Evolutionary conservation across 2,797 vertebrate species (phyloP).

Genomic region (Spatula clypeata): DNA sequence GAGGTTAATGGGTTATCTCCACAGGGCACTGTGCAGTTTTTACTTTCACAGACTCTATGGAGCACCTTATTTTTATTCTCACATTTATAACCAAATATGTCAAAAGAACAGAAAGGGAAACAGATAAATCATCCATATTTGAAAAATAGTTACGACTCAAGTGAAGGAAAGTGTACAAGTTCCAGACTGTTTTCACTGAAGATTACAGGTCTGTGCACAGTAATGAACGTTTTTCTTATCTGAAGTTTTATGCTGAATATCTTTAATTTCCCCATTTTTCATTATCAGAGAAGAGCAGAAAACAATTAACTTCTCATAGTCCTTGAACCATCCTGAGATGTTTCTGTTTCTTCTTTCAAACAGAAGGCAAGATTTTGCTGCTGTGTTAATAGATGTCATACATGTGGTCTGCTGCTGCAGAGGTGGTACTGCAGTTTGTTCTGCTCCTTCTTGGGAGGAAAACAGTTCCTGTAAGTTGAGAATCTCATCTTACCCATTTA

Average conservation of each 20-base stretch:
- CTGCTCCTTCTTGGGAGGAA: background rate
- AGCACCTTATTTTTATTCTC: background rate
- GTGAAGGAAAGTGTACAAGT: background rate
- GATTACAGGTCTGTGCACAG: background rate
- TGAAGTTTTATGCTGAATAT: background rate
- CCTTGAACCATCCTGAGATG: background rate
- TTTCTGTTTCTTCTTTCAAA: background rate
- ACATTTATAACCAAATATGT: background rate
- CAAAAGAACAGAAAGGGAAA: background rate
- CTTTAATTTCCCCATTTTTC: background rate
- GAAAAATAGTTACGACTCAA: background rate
- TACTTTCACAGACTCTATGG: background rate
- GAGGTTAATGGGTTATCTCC: background rate
- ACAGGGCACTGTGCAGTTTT: background rate
- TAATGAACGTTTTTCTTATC: background rate
- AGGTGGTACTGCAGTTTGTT: background rate
- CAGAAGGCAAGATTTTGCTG: background rate
- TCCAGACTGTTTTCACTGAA: background rate
- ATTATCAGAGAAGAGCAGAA: background rate
- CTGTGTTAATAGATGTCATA: rapidly evolving
- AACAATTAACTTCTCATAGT: background rate
- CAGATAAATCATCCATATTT: background rate
- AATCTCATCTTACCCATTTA: background rate
- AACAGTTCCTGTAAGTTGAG: background rate
- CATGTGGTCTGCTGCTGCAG: background rate